Percentiles rank a stretch among this genome's conserved stretches.
Conservation (phyloP, 2,888 invertebrate genomes). For the Polyploca ridens region DNA sequence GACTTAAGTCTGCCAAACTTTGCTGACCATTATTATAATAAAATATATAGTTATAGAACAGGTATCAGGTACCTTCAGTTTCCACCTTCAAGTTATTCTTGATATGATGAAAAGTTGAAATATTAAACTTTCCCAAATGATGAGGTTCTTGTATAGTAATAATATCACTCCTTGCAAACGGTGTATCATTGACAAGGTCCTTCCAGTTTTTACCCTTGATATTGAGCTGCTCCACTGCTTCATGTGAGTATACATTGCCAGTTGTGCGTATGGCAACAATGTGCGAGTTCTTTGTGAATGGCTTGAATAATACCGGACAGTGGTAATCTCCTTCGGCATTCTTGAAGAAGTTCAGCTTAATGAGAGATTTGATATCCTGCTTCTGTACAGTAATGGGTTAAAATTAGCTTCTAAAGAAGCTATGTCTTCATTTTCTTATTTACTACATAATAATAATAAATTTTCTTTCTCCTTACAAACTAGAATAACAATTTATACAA, state of each 20-base stretch:
- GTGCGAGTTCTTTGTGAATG: constrained; percentile 96
- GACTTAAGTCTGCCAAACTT: too few relatives aligned
- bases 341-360: constrained; percentile 94
- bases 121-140: constrained; percentile 96
- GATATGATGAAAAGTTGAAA: constrained; percentile 96
- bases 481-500: too few relatives aligned
- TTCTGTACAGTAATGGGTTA: constrained; percentile 78
- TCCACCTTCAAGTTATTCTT: constrained; percentile 95
- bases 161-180: constrained; percentile 95
- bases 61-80: constrained; percentile 88
- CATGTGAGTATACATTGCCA: constrained; percentile 98
- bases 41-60: too few relatives aligned
- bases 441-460: too few relatives aligned
- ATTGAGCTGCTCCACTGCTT: constrained; percentile 98
- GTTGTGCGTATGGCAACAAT: constrained; percentile 95
- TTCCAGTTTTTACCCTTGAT: constrained; percentile 97
- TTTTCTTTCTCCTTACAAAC: too few relatives aligned
- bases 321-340: constrained; percentile 93
- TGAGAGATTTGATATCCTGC: constrained; percentile 91
- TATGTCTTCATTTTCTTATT: too few relatives aligned
- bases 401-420: not conserved
- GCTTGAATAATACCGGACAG: constrained; percentile 97
- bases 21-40: too few relatives aligned
- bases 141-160: constrained; percentile 96
- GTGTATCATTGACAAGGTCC: constrained; percentile 95